A percentile compares a stretch with the other conserved stretches of the same genome.
Evolutionary conservation across 2,797 vertebrate species (phyloP).

Genomic region (Hypotaenidia okinawae): DNA sequence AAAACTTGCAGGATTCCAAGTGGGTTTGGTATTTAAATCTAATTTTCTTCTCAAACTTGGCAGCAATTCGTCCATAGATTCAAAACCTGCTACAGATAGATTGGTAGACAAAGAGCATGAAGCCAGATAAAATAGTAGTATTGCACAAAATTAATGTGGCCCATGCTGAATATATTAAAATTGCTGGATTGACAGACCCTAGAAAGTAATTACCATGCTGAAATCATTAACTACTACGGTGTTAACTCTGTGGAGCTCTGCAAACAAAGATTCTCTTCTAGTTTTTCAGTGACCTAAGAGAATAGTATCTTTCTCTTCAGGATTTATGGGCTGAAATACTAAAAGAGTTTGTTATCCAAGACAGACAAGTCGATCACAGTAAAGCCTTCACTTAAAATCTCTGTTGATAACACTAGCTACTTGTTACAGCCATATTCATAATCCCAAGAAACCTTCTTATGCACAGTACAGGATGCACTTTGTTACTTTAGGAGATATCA

Average conservation of each 20-base stretch:
- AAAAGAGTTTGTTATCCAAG: constrained; percentile 26
- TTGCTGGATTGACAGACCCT: not conserved
- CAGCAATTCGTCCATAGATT: not conserved
- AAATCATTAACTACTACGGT: constrained; percentile 17
- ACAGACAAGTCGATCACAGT: not conserved
- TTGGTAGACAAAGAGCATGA: not conserved
- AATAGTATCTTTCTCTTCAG: constrained; percentile 31
- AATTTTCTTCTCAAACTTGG: not conserved
- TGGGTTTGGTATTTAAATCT: not conserved
- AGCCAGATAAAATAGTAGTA: not conserved
- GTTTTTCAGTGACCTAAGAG: not conserved
- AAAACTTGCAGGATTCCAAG: not conserved
- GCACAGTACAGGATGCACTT: not conserved
- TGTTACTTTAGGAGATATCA: not conserved
- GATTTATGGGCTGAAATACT: constrained; percentile 34
- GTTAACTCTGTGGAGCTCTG: constrained; percentile 16
- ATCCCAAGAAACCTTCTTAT: not conserved
- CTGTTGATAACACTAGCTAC: not conserved
- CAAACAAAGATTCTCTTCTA: constrained; percentile 58
- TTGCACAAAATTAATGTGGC: not conserved
- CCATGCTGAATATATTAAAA: not conserved
- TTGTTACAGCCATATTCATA: constrained; percentile 14
- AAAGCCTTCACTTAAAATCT: constrained; percentile 18
- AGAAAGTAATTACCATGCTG: constrained; percentile 16
- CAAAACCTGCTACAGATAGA: not conserved